Evolutionary conservation across 2,888 invertebrate species (phyloP).

Genomic region (Yponomeuta malinellus): DNA sequence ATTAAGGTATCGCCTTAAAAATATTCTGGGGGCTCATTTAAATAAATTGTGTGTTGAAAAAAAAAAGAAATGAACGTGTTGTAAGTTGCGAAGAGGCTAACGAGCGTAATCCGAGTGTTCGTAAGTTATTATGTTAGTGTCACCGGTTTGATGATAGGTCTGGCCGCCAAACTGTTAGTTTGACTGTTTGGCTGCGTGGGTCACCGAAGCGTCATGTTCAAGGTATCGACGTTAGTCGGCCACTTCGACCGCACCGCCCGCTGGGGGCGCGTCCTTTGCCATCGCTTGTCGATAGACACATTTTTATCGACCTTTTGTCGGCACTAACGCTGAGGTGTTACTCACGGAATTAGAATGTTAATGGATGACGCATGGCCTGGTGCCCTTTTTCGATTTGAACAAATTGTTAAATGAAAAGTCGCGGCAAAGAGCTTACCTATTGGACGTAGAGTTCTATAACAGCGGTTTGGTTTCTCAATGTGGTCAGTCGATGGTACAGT

Average conservation of each 20-base stretch:
- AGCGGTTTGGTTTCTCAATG: no score
- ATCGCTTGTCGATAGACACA: slow-evolving; percentile 49
- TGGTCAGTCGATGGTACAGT: no score
- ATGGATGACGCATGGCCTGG: slow-evolving; percentile 64
- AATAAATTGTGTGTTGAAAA: slow-evolving; percentile 71
- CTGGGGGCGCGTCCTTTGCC: slow-evolving; percentile 47
- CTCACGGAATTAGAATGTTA: slow-evolving; percentile 71
- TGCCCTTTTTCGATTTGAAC: slow-evolving; percentile 33
- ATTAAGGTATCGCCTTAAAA: slow-evolving; percentile 61
- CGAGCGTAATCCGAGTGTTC: slow-evolving; percentile 68
- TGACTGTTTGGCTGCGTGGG: slow-evolving; percentile 57
- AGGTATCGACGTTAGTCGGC: no score
- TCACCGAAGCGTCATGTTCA: neutral
- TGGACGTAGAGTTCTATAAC: neutral
- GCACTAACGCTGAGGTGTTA: slow-evolving; percentile 68
- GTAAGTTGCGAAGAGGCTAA: slow-evolving; percentile 73
- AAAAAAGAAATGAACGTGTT: slow-evolving; percentile 61
- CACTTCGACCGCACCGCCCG: slow-evolving; percentile 30
- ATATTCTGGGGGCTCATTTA: slow-evolving; percentile 56
- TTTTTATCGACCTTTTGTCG: slow-evolving; percentile 71
- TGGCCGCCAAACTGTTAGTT: slow-evolving; percentile 38
- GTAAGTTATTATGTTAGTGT: slow-evolving; percentile 9
- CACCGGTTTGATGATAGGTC: neutral
- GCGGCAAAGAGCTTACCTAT: neutral
- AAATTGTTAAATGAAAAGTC: slow-evolving; percentile 21